phyloP scores from a whole-genome alignment of 2,113 vertebrate species.

The Theropithecus gelada region DNA sequence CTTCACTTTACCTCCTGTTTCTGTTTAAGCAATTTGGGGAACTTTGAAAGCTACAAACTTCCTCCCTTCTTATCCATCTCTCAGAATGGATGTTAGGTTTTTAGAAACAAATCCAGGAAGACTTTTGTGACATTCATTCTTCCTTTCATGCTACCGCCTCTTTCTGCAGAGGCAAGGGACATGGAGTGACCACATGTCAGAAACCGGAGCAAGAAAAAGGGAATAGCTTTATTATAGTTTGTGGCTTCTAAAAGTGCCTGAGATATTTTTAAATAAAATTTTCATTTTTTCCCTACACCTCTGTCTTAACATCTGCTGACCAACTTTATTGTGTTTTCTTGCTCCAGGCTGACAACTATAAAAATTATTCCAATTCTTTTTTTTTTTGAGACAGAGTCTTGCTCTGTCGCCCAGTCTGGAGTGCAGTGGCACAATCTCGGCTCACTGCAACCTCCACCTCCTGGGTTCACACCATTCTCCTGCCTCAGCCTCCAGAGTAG shows the following conservation, averaged over 20 bases:
- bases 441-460: too few species aligned
- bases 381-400: too few species aligned
- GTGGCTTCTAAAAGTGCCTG: background rate
- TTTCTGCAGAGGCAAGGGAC: background rate
- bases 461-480: too few species aligned
- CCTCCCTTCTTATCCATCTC: background rate
- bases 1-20: background rate
- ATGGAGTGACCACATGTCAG: background rate
- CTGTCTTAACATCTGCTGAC: constrained; percentile 1
- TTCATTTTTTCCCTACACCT: background rate
- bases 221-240: background rate
- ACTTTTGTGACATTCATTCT: background rate
- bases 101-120: background rate
- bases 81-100: background rate
- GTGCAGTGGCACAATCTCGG: too few species aligned
- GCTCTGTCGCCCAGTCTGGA: too few species aligned
- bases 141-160: background rate
- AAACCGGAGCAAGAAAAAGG: background rate
- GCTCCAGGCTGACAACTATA: constrained; percentile 31
- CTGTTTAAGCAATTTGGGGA: background rate
- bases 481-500: too few species aligned
- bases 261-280: background rate
- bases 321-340: constrained; percentile 12
- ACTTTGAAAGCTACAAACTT: background rate
- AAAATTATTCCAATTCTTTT: background rate